Percentiles rank a stretch among this genome's conserved stretches.
These are phyloP conservation scores for Campoletis raptor DNA, from an alignment of 2,888 invertebrate species.

Conservation along the genomic window DNA sequence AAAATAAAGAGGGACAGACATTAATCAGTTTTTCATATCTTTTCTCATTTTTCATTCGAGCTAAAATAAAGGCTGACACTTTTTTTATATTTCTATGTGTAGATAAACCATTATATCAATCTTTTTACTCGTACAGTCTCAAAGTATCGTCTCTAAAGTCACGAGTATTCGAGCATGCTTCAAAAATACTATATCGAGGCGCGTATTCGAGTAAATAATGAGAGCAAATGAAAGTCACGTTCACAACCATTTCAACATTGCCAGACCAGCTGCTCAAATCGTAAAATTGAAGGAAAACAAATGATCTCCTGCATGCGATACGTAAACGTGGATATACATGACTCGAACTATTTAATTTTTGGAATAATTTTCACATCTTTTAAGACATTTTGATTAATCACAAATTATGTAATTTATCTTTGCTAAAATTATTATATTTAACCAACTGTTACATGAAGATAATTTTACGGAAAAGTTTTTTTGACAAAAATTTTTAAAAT, in stretches of 20 bases:
- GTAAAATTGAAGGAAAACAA: neutral
- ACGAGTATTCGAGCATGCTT: neutral
- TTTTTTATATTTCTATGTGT: neutral
- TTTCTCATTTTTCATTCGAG: neutral
- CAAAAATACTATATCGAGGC: neutral
- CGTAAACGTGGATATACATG: neutral
- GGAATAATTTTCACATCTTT: neutral
- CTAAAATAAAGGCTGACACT: neutral
- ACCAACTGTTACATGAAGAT: neutral
- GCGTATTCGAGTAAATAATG: neutral
- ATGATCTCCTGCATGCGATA: neutral
- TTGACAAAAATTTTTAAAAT: neutral
- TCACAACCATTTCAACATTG: neutral
- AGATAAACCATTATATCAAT: neutral
- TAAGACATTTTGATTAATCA: neutral
- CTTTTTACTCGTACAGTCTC: neutral
- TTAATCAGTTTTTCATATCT: neutral
- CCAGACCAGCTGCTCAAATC: constrained; percentile 9
- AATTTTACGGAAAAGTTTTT: neutral
- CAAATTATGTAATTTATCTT: neutral
- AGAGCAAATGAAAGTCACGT: neutral
- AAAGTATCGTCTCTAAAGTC: neutral
- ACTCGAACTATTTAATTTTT: neutral
- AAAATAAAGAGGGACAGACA: neutral
- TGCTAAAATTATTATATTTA: neutral